Evolutionary conservation across 2,113 vertebrate species (phyloP).

Genomic region (Diadophis punctatus): DNA sequence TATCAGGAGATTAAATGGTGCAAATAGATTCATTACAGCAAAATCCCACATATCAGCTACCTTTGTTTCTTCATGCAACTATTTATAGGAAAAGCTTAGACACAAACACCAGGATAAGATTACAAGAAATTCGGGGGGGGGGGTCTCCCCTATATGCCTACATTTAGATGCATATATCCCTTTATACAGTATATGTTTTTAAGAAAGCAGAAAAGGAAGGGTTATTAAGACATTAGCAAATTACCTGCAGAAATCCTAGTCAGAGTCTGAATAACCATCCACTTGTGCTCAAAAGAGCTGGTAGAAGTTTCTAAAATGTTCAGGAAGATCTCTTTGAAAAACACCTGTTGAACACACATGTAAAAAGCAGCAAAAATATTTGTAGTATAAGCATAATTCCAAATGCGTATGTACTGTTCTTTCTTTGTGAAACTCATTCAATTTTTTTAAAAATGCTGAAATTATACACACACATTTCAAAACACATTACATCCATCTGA

Average conservation of each 20-base stretch:
- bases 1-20: not conserved
- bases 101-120: not conserved
- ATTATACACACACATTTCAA: not conserved
- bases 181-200: not conserved
- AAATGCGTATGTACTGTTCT: not conserved
- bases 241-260: conserved; percentile 98
- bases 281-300: conserved; percentile 97
- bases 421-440: not conserved
- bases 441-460: not conserved
- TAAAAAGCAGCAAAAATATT: conserved; percentile 2
- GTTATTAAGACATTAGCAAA: not conserved
- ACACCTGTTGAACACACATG: conserved; percentile 76
- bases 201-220: not conserved
- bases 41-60: not conserved
- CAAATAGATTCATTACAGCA: not conserved
- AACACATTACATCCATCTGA: not conserved
- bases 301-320: conserved; percentile 96
- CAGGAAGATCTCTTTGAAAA: conserved; percentile 97
- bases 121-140: not conserved
- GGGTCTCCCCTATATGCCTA: not conserved
- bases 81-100: not conserved
- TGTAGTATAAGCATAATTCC: not conserved
- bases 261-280: conserved; percentile 99
- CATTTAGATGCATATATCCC: not conserved
- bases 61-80: not conserved